Evolutionary conservation across 2,113 vertebrate genomes (phyloP), one percentile per base, ranked within the genome.

Genomic region (Parotia lawesii): DNA sequence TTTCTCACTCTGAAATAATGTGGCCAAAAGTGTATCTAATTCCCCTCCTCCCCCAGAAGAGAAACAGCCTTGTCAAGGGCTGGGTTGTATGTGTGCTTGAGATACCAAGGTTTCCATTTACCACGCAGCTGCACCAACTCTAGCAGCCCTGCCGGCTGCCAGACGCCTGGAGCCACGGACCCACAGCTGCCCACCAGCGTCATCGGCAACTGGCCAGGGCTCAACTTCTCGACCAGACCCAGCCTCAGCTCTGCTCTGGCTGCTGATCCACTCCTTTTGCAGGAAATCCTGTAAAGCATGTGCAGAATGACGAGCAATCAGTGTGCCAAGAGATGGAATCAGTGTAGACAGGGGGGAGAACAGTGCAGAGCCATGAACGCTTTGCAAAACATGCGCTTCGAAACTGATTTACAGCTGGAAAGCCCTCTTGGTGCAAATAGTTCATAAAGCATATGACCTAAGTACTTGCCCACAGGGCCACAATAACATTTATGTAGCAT

Each of bases 401-500:
- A 62, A 73, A 44, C 35, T 95, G 97, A 98, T 97, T 97, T 97
- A 97, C 19, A 17, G 67, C 94, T 94, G 57, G 37, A 90, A 96
- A 93, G 76, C 85, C 73, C 90, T 96, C 95, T 85, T 90, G 87
- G 70, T 97, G 96, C 96, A 97, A 96, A 97, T 94, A 97, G 97
- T 96, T 97, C 96, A 89, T 96, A 97, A 98, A 97, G 94, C 96
- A 94, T 96, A 67, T 94, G 96, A 97, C 97, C 97, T 97, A 95
- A 95, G 94, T 88, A 80, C 94, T 98, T 97, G 94, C 97, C 97
- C 97, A 97, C 48, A 91, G 97, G 97, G 97, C 96, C 97, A 97
- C 96, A 97, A 97, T 97, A 98, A 98, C 97, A 98, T 98, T 98
- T 98, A 97, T 96, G 95, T 95, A 98, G 97, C 94, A 97, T 97